Conservation (phyloP, 2,888 invertebrate genomes). For the Anaspis maculata region DNA sequence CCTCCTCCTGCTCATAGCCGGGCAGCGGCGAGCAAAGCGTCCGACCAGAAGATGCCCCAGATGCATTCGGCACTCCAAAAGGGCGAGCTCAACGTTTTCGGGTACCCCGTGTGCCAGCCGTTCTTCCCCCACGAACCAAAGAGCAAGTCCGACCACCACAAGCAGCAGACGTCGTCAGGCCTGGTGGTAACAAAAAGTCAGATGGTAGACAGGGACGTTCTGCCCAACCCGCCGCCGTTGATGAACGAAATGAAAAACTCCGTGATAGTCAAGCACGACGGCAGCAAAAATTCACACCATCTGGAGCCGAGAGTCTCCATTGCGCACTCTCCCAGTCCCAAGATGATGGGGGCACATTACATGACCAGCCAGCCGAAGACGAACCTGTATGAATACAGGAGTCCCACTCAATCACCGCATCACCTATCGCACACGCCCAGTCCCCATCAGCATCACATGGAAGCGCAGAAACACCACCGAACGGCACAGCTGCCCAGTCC, state of each 20-base stretch:
- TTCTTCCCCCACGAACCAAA: constrained; percentile 49
- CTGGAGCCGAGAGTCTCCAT: constrained; percentile 45
- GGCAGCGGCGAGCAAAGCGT: constrained; percentile 30
- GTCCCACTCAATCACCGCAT: constrained; percentile 43
- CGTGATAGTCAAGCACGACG: constrained; percentile 73
- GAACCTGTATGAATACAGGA: constrained; percentile 38
- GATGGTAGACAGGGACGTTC: constrained; percentile 26
- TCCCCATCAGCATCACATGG: constrained; percentile 32
- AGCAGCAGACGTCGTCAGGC: constrained; percentile 29
- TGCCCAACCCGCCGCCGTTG: constrained; percentile 60
- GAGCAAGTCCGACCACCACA: constrained; percentile 49
- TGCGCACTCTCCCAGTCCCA: constrained; percentile 51
- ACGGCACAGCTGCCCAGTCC: constrained; percentile 42
- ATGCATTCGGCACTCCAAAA: constrained; percentile 37
- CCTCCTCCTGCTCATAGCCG: constrained; percentile 44
- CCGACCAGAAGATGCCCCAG: constrained; percentile 7
- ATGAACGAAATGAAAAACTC: constrained; percentile 64
- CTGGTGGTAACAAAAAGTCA: constrained; percentile 36
- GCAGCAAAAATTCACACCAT: constrained; percentile 52
- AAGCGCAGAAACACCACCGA: constrained; percentile 32
- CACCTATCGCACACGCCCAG: constrained; percentile 35
- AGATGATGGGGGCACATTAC: constrained; percentile 50
- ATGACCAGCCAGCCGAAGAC: constrained; percentile 42
- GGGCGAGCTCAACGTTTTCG: constrained; percentile 62
- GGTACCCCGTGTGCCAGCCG: constrained; percentile 50